These are phyloP conservation scores for Scaeva pyrastri DNA, from an alignment of 2,888 invertebrate genomes.

Conservation along the genomic window DNA sequence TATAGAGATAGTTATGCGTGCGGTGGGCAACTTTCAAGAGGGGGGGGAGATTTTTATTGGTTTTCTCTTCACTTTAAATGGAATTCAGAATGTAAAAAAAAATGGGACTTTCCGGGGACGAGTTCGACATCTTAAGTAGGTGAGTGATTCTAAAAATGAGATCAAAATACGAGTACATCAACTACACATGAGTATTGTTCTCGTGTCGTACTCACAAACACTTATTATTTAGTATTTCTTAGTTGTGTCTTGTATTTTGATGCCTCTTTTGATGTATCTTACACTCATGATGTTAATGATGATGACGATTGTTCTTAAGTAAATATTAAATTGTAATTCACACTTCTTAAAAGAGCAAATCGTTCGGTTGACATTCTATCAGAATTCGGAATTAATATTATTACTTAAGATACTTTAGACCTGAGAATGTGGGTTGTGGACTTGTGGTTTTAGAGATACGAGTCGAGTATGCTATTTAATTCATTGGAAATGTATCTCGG, in stretches of 20 bases:
- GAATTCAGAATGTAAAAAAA: background rate
- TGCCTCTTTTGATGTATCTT: conserved; percentile 2
- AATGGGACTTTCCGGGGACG: background rate
- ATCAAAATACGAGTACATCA: background rate
- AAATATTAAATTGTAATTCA: conserved; percentile 6
- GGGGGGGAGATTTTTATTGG: background rate
- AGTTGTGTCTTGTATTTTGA: background rate
- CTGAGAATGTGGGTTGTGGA: background rate
- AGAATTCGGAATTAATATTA: background rate
- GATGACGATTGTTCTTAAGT: background rate
- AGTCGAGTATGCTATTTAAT: background rate
- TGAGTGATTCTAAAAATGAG: conserved; percentile 13
- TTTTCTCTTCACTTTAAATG: conserved; percentile 26
- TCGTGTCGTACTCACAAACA: background rate
- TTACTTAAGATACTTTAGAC: background rate
- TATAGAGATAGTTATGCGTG: conserved; percentile 13
- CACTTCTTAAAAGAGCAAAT: conserved; percentile 1
- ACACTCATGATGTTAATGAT: background rate
- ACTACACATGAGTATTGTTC: too few species aligned
- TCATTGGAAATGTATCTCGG: background rate
- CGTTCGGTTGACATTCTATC: conserved; percentile 6
- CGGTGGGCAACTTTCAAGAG: background rate
- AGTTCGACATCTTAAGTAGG: conserved; percentile 22
- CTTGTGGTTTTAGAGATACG: background rate
- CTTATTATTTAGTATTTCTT: background rate